Evolutionary conservation across 2,113 vertebrate species (phyloP), one percentile per base, ranked within the genome.

Genomic region (Platysternon megacephalum): DNA sequence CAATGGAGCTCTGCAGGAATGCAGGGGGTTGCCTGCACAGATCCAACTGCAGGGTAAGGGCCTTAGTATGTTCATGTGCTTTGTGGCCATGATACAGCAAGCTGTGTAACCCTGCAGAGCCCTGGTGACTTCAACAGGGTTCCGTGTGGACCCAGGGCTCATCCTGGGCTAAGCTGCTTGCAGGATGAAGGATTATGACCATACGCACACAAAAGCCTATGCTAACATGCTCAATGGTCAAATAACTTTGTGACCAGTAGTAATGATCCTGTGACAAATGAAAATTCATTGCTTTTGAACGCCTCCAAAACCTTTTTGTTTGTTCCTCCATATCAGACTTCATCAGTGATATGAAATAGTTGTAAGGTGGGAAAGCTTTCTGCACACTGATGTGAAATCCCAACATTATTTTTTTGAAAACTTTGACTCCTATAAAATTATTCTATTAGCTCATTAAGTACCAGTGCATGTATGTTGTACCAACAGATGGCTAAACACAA

Each of bases 171-270:
- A 53, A 1, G 2, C 72, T 28, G 3, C 32, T 91, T 72, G 26
- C 39, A 52, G 89, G 39, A 19, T 3, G n/a, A 53, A 24, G 19
- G 79, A 52, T 9, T 49, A 28, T 49, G 7, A 93, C n/a, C 19
- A 24, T 2, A 5, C 55, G 10, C 39, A 49, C 2, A 4, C n/a
- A 80, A 0, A 0, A 79, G 88, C 26, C 52, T 83, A 7, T 0
- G 0, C 32, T 65, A 56, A 48, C 32, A 8, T 6, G 29, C 56
- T 92, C 74, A 29, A 39, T 81, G 93, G 88, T 89, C 72, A 88
- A 94, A 58, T 56, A n/a, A 17, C 61, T 93, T 88, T 86, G 78
- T 21, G 0, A 28, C 48, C 49, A 58, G 12, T 29, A 82, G 24
- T 17, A 80, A 22, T 53, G 52, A n/a, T n/a, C 5, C 58, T 46